Conservation (phyloP, 2,113 vertebrate species). For the Halcyon malimbica region DNA sequence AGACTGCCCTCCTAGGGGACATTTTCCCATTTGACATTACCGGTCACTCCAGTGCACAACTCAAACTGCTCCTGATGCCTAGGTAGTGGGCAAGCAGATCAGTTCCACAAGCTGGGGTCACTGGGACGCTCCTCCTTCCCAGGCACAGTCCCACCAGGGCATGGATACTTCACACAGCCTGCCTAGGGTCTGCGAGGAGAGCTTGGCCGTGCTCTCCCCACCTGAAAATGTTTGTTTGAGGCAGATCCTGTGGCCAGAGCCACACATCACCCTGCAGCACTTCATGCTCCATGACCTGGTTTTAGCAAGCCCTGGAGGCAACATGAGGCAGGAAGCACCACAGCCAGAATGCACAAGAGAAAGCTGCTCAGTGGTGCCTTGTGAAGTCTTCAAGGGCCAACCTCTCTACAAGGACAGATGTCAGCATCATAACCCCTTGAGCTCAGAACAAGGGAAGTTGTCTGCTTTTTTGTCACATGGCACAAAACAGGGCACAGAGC, state of each 20-base stretch:
- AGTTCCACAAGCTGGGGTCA: not conserved
- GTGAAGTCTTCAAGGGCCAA: not conserved
- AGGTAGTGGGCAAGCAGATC: not conserved
- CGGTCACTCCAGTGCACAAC: not conserved
- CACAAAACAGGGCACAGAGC: not conserved
- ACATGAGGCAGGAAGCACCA: rapidly evolving
- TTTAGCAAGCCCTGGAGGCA: not conserved
- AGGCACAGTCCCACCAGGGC: not conserved
- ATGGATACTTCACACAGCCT: not conserved
- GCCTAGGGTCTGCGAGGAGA: rapidly evolving
- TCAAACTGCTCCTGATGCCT: rapidly evolving
- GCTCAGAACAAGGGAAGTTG: not conserved
- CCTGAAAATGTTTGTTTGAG: not conserved
- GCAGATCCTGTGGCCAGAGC: not conserved
- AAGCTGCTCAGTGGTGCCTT: not conserved
- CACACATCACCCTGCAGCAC: rapidly evolving
- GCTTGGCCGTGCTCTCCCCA: rapidly evolving
- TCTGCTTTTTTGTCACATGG: not conserved
- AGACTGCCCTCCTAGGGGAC: rapidly evolving
- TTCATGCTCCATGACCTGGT: not conserved
- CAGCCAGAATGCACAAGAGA: rapidly evolving
- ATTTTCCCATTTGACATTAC: not conserved
- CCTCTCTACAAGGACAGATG: not conserved
- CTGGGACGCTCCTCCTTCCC: not conserved
- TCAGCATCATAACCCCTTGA: rapidly evolving